Conservation (phyloP, 2,888 invertebrate genomes). For the Blomia tropicalis region DNA sequence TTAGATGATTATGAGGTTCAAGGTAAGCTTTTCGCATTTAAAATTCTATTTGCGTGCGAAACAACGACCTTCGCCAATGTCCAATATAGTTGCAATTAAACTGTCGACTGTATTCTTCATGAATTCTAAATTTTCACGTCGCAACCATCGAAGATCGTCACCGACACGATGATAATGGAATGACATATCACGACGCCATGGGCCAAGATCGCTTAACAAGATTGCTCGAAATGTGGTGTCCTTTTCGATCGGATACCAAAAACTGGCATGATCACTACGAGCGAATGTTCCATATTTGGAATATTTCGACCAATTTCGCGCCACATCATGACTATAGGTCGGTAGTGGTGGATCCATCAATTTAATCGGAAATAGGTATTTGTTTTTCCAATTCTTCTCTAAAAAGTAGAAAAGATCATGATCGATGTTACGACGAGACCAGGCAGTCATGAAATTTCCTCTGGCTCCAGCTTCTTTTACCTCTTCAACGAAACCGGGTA, state of each 20-base stretch:
- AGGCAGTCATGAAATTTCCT: slow-evolving; percentile 24
- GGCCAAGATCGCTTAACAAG: slow-evolving; percentile 37
- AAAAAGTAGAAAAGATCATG: slow-evolving; percentile 18
- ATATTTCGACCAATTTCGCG: slow-evolving; percentile 7
- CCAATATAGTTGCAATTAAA: slow-evolving; percentile 28
- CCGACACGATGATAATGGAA: slow-evolving; percentile 29
- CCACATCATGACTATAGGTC: slow-evolving; percentile 17
- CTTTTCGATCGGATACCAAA: slow-evolving; percentile 33
- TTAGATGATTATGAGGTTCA: too few species aligned
- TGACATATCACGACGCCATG: slow-evolving; percentile 28
- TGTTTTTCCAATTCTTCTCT: slow-evolving; percentile 20
- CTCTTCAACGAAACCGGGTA: slow-evolving; percentile 20
- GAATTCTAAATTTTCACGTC: slow-evolving; percentile 28
- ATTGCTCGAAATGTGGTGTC: slow-evolving; percentile 33
- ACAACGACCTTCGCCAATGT: slow-evolving; percentile 27
- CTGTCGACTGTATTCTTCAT: slow-evolving; percentile 29
- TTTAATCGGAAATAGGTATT: slow-evolving; percentile 11
- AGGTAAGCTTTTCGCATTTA: too few species aligned
- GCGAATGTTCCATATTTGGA: slow-evolving; percentile 30
- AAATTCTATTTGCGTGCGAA: slow-evolving; percentile 7
- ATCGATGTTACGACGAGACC: slow-evolving; percentile 23
- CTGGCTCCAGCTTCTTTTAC: slow-evolving; percentile 11
- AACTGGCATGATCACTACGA: slow-evolving; percentile 35
- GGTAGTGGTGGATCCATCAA: slow-evolving; percentile 25
- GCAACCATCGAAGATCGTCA: slow-evolving; percentile 28